phyloP scores from a whole-genome alignment of 2,797 vertebrate species.

The Phalloptychus januarius region DNA sequence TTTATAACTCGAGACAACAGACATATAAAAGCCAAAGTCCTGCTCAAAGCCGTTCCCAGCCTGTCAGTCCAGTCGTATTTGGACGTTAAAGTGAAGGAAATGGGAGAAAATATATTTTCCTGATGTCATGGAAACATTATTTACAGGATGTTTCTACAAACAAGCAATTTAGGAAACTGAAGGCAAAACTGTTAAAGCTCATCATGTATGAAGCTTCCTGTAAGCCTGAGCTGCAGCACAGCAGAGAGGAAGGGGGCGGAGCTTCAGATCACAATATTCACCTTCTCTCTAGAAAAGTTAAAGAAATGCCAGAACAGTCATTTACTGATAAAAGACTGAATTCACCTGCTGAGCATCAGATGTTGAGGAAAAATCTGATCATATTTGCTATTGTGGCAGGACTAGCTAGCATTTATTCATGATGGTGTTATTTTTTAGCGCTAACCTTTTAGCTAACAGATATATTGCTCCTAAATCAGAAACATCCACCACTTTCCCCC shows the following conservation, averaged over 20 bases:
- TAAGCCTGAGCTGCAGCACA: neutral
- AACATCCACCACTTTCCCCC: neutral
- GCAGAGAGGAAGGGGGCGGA: slow-evolving; percentile 7
- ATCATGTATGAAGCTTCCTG: neutral
- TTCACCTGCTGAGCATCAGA: neutral
- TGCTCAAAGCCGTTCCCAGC: neutral
- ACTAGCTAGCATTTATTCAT: too few relatives aligned
- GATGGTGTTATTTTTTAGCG: neutral
- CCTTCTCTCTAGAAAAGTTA: too few relatives aligned
- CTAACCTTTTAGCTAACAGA: neutral
- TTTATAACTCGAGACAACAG: neutral
- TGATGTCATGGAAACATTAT: too few relatives aligned
- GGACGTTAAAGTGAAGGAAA: too few relatives aligned
- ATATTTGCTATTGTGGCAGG: too few relatives aligned
- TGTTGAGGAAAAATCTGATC: neutral
- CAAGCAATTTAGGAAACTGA: neutral
- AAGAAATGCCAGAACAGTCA: too few relatives aligned
- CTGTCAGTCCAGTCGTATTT: neutral
- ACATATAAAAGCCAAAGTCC: neutral
- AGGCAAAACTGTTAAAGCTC: neutral
- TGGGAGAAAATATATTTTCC: too few relatives aligned
- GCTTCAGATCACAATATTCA: neutral
- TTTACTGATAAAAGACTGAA: neutral
- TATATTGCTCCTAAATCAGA: neutral
- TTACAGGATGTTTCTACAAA: neutral